A percentile compares a stretch with the other conserved stretches of the same genome.
These are phyloP conservation scores for Gambusia yucatana DNA, from an alignment of 2,797 vertebrate species.

Conservation along the genomic window DNA sequence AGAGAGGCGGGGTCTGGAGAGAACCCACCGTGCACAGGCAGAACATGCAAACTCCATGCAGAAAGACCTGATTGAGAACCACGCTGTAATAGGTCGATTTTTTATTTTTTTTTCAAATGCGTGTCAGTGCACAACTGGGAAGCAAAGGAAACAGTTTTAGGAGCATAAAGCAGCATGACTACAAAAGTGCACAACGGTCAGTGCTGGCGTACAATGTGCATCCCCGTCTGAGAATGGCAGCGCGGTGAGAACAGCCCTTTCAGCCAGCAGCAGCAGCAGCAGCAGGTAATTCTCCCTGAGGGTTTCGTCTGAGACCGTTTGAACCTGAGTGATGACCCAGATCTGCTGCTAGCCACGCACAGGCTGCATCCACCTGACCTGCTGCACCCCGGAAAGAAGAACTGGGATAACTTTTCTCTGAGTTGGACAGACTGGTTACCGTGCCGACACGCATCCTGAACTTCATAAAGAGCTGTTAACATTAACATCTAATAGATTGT, in stretches of 20 bases:
- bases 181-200: background rate
- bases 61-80: background rate
- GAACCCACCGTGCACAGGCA: no score
- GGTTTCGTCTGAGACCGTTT: background rate
- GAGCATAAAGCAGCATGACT: background rate
- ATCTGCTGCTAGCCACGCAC: slow-evolving; percentile 3
- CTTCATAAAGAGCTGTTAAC: background rate
- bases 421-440: background rate
- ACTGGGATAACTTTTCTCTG: background rate
- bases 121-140: background rate
- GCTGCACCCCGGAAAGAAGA: background rate
- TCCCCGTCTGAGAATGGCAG: background rate
- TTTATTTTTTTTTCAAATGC: background rate
- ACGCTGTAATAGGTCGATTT: background rate
- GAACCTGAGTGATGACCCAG: background rate
- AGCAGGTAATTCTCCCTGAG: slow-evolving; percentile 7
- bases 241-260: background rate
- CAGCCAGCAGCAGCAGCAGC: background rate
- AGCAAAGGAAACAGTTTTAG: background rate
- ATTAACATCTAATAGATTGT: background rate
- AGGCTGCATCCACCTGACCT: background rate
- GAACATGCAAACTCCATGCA: no score
- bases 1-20: no score
- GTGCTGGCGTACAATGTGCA: background rate
- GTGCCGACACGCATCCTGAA: background rate